These are phyloP conservation scores for Vicugna pacos DNA, from an alignment of 2,113 vertebrate genomes.

Conservation along the genomic window DNA sequence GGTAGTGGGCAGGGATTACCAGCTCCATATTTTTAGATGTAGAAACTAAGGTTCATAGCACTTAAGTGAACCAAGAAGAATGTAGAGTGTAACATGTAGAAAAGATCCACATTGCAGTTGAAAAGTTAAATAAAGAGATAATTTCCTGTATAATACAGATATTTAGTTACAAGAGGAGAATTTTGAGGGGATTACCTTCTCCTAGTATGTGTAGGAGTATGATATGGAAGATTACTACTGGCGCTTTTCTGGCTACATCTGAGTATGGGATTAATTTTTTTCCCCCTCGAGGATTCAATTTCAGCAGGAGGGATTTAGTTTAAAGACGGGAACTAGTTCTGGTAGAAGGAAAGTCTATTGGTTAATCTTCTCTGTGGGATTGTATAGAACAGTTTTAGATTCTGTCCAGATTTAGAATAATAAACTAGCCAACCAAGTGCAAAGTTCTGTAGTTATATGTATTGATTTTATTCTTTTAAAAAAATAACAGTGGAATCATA, in stretches of 20 bases:
- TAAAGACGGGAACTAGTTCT: slow-evolving; percentile 58
- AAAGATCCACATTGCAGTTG: background rate
- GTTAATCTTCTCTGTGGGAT: slow-evolving; percentile 46
- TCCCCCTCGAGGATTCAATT: slow-evolving; percentile 67
- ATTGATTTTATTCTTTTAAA: background rate
- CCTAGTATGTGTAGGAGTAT: background rate
- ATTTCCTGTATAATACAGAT: slow-evolving; percentile 8
- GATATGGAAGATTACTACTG: background rate
- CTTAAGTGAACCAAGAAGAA: background rate
- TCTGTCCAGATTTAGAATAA: slow-evolving; percentile 52
- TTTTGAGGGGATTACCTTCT: background rate
- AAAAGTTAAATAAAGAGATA: slow-evolving; percentile 60
- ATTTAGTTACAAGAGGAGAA: slow-evolving; percentile 45
- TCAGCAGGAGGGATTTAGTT: slow-evolving; percentile 58
- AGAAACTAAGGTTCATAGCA: slow-evolving; percentile 22
- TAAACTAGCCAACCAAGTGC: background rate
- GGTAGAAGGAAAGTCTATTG: slow-evolving; percentile 24
- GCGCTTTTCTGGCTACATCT: slow-evolving; percentile 26
- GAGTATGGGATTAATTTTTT: slow-evolving; percentile 24
- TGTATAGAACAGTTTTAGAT: slow-evolving; percentile 46
- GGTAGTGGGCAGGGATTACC: background rate
- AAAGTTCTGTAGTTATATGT: background rate
- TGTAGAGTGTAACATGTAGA: background rate
- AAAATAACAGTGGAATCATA: background rate
- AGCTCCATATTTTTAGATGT: background rate